Base-by-base conservation (phyloP, 2,797 vertebrate genomes). In the Coilia nasus region DNA sequence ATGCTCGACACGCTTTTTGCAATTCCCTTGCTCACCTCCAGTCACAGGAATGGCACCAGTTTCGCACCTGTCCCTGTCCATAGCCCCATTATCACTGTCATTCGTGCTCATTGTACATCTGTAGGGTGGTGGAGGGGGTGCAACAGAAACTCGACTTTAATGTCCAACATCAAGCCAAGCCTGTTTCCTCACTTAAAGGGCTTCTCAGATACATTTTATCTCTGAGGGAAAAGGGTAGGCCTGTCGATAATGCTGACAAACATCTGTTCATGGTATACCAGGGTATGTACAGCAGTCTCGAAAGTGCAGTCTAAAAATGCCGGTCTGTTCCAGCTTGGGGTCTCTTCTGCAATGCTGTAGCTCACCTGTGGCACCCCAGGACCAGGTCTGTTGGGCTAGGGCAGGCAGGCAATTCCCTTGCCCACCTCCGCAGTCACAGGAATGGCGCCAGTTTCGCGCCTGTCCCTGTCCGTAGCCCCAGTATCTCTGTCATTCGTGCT, bases 1-100 rank as follows among this genome's bases (percentile, higher is more conserved):
- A 99, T 99, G 97, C 95, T 99, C 95, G 98, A 99, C 94, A 96
- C 97, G 0, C 93, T 99, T 59, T 99, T 99, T 86, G 97, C 71
- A 0, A 78, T 15, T 44, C 71, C 71, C 17, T n/a, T 78, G 35
- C 71, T 78, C 71, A 41, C 35, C 35, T 78, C 71, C 2, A 78
- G 71, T 44, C 7, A 15, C 31, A 75, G 67, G 67, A 41, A 41
- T 28, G 35, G 31, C 1, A 14, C 31, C 31, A 3, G 15, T 15
- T 35, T 75, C 15, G 19, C 4, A 5, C 14, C 28, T 15, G 9
- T 35, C 67, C 31, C 3, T 6, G 67, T 41, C 31, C 1, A 14
- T 75, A 15, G 6, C 31, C 67, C 15, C 67, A 19, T 28, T n/a
- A n/a, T n/a, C 4, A 14, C 2, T 35, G 25, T 31, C 12, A n/a